Evolutionary conservation across 1,140 invertebrate genomes (phyloP).

Genomic region (Mercenaria mercenaria): DNA sequence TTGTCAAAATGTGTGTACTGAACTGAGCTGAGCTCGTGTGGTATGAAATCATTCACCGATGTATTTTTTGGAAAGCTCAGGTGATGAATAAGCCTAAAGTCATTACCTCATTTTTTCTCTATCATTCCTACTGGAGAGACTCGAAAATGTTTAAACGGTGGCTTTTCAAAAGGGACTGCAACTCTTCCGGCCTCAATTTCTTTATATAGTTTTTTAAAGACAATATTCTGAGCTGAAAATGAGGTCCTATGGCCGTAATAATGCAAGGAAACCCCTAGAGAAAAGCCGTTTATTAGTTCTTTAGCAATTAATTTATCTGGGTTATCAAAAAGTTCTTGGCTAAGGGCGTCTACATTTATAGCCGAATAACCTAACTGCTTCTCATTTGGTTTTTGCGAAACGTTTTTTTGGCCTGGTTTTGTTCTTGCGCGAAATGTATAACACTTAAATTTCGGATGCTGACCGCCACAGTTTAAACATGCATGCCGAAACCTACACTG

Average conservation of each 20-base stretch:
- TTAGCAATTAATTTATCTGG: neutral
- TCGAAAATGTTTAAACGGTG: constrained; percentile 15
- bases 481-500: neutral
- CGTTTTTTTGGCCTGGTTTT: no score
- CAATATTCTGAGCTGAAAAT: neutral
- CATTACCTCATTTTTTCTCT: neutral
- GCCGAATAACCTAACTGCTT: no score
- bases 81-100: constrained; percentile 53
- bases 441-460: neutral
- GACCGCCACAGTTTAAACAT: neutral
- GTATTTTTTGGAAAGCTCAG: constrained; percentile 31
- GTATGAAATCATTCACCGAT: constrained; percentile 64
- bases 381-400: no score
- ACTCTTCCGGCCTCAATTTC: constrained; percentile 23
- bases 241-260: no score
- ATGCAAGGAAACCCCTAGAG: no score
- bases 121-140: constrained; percentile 23
- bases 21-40: constrained; percentile 55
- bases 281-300: neutral
- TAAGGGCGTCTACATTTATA: no score
- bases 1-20: constrained; percentile 65
- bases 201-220: constrained; percentile 7
- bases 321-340: neutral
- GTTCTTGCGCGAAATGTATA: neutral
- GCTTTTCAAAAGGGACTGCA: neutral